Conservation (phyloP, 2,888 invertebrate genomes). For the Philonicus albiceps region DNA sequence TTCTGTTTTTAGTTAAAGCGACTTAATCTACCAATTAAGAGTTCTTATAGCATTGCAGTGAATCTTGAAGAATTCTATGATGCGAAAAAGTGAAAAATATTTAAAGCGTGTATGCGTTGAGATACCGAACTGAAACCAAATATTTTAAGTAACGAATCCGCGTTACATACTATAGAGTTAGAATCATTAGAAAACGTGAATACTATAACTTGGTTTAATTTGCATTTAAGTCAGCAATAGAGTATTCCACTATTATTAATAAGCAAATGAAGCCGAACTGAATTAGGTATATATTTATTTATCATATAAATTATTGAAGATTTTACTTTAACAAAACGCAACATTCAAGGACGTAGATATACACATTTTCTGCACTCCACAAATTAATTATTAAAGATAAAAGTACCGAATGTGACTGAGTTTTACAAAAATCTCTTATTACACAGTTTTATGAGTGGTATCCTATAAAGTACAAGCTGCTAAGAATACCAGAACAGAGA, state of each 20-base stretch:
- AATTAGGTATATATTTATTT: conserved; percentile 17
- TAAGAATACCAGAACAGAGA: conserved; percentile 1
- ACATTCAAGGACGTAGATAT: neutral
- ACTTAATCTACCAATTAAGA: conserved; percentile 10
- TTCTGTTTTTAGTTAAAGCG: neutral
- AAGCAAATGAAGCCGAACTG: neutral
- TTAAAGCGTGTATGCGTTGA: neutral
- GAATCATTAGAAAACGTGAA: neutral
- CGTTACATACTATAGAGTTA: neutral
- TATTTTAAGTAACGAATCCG: neutral
- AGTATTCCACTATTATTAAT: neutral
- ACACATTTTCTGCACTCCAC: neutral
- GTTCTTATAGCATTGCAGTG: conserved; percentile 15
- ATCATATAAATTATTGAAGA: neutral
- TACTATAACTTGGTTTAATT: neutral
- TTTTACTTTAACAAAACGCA: neutral
- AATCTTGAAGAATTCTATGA: neutral
- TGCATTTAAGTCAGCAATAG: neutral
- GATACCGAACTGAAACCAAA: neutral
- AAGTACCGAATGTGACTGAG: conserved; percentile 8
- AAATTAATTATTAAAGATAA: conserved; percentile 18
- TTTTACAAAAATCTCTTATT: conserved; percentile 33
- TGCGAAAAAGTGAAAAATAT: neutral
- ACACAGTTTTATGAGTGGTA: conserved; percentile 25
- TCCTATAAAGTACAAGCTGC: neutral